phyloP scores from a whole-genome alignment of 30 jellyfish, hydroid and myxozoan species.

The Hydra vulgaris region DNA sequence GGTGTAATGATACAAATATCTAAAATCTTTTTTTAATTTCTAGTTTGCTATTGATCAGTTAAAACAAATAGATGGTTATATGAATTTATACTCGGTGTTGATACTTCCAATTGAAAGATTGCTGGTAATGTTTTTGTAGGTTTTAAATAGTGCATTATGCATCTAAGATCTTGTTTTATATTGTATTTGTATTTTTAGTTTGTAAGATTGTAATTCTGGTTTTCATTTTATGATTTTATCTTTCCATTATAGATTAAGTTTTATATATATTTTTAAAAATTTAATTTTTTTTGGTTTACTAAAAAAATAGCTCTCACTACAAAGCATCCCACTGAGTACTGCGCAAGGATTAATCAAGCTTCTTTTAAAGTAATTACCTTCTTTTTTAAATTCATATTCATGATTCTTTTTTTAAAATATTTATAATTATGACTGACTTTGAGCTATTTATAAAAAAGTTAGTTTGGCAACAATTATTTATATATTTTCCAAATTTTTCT shows the following conservation, averaged over 20 bases:
- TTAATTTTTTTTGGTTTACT: neutral
- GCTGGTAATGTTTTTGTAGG: neutral
- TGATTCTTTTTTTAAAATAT: neutral
- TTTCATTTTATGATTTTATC: too few species aligned
- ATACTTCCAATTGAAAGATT: constrained; percentile 10
- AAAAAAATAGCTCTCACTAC: neutral
- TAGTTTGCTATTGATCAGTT: constrained; percentile 25
- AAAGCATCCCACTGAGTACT: constrained; percentile 3
- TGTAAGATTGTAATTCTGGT: too few species aligned
- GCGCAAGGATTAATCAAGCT: constrained; percentile 13
- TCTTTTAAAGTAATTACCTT: constrained; percentile 1
- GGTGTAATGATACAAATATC: too few species aligned
- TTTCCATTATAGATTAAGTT: too few species aligned
- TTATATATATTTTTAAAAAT: too few species aligned
- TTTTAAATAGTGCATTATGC: neutral
- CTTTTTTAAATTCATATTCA: neutral
- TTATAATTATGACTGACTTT: neutral
- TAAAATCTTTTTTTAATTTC: neutral
- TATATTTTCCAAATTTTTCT: too few species aligned
- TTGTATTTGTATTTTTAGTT: too few species aligned
- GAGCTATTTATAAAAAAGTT: neutral
- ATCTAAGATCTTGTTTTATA: too few species aligned
- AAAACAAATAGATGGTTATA: neutral
- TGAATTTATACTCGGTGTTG: neutral
- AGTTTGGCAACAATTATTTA: too few species aligned